These are phyloP conservation scores for Coelopa pilipes DNA, from an alignment of 2,888 invertebrate species.

Conservation along the genomic window DNA sequence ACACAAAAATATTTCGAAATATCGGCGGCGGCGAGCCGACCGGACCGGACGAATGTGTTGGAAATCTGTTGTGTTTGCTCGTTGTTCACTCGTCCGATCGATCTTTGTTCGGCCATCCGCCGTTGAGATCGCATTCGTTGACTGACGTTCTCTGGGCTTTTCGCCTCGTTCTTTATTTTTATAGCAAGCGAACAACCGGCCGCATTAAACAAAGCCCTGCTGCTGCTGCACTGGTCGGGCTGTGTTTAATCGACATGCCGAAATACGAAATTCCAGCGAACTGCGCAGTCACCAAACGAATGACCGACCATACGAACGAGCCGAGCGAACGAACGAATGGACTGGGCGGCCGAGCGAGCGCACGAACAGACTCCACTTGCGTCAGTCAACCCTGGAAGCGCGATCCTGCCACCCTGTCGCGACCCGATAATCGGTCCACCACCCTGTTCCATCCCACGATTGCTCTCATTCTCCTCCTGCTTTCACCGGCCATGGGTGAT, in stretches of 20 bases:
- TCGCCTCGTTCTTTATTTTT: not conserved
- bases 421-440: not conserved
- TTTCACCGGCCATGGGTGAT: no score
- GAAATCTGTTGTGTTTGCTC: not conserved
- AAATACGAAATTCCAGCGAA: not conserved
- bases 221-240: not conserved
- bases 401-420: no score
- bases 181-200: not conserved
- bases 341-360: not conserved
- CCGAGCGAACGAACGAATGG: no score
- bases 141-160: not conserved
- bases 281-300: no score
- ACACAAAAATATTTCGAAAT: constrained; percentile 28
- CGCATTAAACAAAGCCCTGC: not conserved
- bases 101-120: no score
- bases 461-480: no score
- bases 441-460: not conserved
- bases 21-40: constrained; percentile 16
- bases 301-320: no score
- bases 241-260: constrained; percentile 4
- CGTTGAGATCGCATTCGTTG: not conserved
- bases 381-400: no score
- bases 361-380: not conserved
- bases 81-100: constrained; percentile 3
- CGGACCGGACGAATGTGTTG: not conserved